Base-by-base conservation (phyloP, 2,888 invertebrate species). In the Hirtodrosophila trivittata region DNA sequence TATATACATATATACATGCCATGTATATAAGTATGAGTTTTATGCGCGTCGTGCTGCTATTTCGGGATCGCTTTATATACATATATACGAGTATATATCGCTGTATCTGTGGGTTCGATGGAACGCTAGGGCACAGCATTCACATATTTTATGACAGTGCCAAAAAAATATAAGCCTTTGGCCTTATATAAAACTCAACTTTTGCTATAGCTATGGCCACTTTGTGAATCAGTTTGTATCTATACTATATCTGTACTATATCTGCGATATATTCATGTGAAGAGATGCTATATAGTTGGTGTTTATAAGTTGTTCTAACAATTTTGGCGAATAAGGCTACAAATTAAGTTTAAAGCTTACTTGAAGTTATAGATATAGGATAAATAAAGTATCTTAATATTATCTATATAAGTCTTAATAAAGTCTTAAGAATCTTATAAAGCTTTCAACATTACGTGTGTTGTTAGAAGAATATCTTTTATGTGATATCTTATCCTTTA, bases 21-120 rank as follows among this genome's bases (percentile, higher is more conserved):
- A 4, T 4, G 3, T 41, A 30, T 45, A 38, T 52, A 33, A 33
- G 43, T 35, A 60, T 37, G 46, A 45, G 49, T 51, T 54, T 52
- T 55, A 55, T 73, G 69, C 50, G 57, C 52, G 32, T 51, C 63
- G 63, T 47, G 70, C 32, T 7, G 70, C 62, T 73, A 75, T 73
- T 73, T 75, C 57, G 63, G 72, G 69, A 70, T 57, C 50, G 49
- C 26, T 16, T 33, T 45, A 41, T 42, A 59, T 49, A 42, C n/a
- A 21, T 13, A 30, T 30, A 10, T 41, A 38, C 32, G 35, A 35
- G 13, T 51, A 9, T 28, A 14, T 47, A 28, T 55, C 9, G 42
- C 10, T 38, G 6, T 45, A 8, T 39, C 35, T 57, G 54, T 42
- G 39, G 52, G 57, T 35, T 39, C 52, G 9, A 14, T 28, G 12